A percentile compares a stretch with the other conserved stretches of the same genome.
These are phyloP conservation scores for Nestor notabilis DNA, from an alignment of 2,113 vertebrate species.

Conservation along the genomic window DNA sequence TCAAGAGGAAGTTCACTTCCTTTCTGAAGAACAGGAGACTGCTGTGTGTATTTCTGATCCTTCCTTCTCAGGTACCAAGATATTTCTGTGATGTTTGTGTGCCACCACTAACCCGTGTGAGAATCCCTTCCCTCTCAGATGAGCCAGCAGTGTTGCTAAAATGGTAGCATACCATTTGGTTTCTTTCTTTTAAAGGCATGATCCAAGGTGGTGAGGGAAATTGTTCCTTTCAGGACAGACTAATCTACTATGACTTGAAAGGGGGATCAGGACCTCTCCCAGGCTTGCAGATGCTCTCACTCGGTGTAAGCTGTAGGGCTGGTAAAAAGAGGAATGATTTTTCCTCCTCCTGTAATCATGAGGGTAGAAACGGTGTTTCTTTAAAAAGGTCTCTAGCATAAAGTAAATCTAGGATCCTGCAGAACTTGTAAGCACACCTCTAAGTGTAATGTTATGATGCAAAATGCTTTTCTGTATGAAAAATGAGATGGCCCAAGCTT, in stretches of 20 bases:
- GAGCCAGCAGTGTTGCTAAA: not conserved
- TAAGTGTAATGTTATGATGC: not conserved
- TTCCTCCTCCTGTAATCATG: not conserved
- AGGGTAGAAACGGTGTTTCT: not conserved
- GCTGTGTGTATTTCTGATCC: not conserved
- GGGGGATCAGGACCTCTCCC: not conserved
- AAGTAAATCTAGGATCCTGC: not conserved
- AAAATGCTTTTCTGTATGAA: not conserved
- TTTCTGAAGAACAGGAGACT: not conserved
- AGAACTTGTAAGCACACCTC: constrained; percentile 6
- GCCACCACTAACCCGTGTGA: not conserved
- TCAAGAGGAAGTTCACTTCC: not conserved
- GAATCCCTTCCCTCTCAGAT: not conserved
- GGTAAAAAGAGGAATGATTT: not conserved
- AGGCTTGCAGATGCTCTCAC: not conserved
- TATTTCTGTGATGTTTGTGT: not conserved
- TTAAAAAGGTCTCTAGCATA: not conserved
- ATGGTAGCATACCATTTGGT: not conserved
- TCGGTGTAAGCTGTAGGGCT: not conserved
- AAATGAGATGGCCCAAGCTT: not conserved
- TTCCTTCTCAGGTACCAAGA: not conserved
- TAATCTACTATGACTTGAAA: not conserved
- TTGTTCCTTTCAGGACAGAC: not conserved
- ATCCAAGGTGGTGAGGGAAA: not conserved
- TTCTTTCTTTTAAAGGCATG: not conserved